Conservation (phyloP, 2,797 vertebrate genomes). For the Ctenopoma kingsleyae region DNA sequence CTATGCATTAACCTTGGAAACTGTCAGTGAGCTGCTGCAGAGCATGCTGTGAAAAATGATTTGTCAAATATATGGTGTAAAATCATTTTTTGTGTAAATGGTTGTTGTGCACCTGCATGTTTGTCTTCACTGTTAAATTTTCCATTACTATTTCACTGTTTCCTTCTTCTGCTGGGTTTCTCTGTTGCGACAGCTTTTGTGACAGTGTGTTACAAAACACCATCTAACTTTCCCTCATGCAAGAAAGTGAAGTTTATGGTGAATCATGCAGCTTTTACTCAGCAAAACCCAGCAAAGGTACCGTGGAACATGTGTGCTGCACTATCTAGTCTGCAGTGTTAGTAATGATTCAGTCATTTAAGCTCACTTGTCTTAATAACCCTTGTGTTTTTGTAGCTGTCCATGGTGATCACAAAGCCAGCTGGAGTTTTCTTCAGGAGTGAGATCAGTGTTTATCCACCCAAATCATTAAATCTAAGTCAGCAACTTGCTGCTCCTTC, state of each 20-base stretch:
- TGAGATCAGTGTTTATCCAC: constrained; percentile 21
- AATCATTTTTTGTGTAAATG: too few relatives aligned
- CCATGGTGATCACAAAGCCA: constrained; percentile 55
- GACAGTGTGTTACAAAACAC: constrained; percentile 66
- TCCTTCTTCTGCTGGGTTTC: constrained; percentile 1
- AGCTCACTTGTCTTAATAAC: neutral
- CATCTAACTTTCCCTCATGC: constrained; percentile 46
- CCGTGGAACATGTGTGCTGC: neutral
- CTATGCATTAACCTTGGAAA: too few relatives aligned
- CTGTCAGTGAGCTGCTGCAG: too few relatives aligned
- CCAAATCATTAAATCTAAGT: rapidly evolving
- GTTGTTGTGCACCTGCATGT: too few relatives aligned
- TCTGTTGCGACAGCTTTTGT: constrained; percentile 62
- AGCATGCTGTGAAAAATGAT: too few relatives aligned
- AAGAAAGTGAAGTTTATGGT: constrained; percentile 76
- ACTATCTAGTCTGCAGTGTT: neutral
- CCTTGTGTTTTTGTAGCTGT: constrained; percentile 54
- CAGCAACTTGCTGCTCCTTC: constrained; percentile 43
- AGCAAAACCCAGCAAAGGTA: constrained; percentile 61
- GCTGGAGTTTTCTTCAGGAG: constrained; percentile 54
- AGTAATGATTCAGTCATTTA: neutral
- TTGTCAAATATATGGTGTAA: too few relatives aligned
- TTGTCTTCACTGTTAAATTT: too few relatives aligned
- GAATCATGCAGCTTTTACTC: constrained; percentile 34
- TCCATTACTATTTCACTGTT: too few relatives aligned